Evolutionary conservation across 2,888 invertebrate species (phyloP).

Genomic region (Yponomeuta plumbellus): DNA sequence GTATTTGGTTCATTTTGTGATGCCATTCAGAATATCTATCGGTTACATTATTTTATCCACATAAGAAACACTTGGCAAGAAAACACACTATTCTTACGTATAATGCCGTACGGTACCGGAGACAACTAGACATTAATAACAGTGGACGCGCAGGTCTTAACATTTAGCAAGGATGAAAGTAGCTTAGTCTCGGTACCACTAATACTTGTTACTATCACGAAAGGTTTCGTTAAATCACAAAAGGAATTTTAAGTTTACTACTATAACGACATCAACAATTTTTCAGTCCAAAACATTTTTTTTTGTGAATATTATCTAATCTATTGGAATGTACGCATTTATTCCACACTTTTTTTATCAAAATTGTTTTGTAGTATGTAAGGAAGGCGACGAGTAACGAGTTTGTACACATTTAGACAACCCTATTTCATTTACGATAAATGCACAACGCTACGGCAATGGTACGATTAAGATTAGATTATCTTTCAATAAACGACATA

Average conservation of each 20-base stretch:
- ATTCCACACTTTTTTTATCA: background rate
- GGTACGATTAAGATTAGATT: background rate
- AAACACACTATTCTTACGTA: background rate
- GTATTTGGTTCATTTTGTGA: background rate
- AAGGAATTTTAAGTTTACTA: constrained; percentile 2
- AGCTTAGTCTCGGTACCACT: background rate
- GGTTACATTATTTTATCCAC: background rate
- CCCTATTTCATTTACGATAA: constrained; percentile 1
- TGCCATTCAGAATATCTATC: background rate
- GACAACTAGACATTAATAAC: background rate
- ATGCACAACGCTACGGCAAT: background rate
- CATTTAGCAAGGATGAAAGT: background rate
- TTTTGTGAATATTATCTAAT: background rate
- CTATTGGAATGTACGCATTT: background rate
- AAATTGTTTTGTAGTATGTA: background rate
- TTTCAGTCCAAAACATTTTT: background rate
- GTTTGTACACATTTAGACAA: constrained; percentile 1
- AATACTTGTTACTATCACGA: background rate
- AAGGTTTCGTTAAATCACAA: background rate
- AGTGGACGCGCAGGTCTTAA: background rate
- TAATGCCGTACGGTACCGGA: background rate
- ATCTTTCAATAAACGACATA: background rate
- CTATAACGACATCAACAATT: background rate
- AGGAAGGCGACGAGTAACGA: background rate
- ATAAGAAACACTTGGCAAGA: background rate